Percentiles rank a stretch among this genome's conserved stretches.
Evolutionary conservation across 2,888 invertebrate genomes (phyloP).

Genomic region (Erebia aethiops): DNA sequence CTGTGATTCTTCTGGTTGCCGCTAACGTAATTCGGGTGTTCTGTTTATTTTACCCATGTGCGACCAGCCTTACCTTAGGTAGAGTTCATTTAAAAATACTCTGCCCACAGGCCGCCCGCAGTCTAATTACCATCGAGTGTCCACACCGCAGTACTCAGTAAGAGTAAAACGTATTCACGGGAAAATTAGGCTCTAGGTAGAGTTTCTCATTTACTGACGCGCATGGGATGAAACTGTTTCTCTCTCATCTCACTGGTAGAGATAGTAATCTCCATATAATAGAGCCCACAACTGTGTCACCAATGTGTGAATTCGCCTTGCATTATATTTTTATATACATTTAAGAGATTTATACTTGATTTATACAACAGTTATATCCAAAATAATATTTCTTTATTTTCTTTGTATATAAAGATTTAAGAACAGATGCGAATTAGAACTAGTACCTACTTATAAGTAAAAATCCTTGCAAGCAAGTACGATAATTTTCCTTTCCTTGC

Average conservation of each 20-base stretch:
- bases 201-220: conserved; percentile 14
- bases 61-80: background rate
- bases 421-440: background rate
- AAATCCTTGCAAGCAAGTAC: background rate
- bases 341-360: no score
- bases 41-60: no score
- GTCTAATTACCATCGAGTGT: conserved; percentile 30
- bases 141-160: conserved; percentile 10
- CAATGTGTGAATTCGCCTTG: no score
- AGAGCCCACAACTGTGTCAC: no score
- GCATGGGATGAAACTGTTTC: background rate
- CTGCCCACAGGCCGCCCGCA: conserved; percentile 12
- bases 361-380: no score
- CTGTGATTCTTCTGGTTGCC: no score
- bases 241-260: no score
- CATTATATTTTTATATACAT: no score
- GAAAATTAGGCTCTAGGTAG: conserved; percentile 20
- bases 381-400: no score
- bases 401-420: no score
- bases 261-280: no score
- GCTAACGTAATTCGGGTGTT: no score
- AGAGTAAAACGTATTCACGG: conserved; percentile 9
- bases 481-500: background rate
- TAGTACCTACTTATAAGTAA: background rate
- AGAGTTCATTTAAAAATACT: conserved; percentile 16